These are phyloP conservation scores for Macrophya alboannulata DNA, from an alignment of 2,888 invertebrate genomes.

Conservation along the genomic window DNA sequence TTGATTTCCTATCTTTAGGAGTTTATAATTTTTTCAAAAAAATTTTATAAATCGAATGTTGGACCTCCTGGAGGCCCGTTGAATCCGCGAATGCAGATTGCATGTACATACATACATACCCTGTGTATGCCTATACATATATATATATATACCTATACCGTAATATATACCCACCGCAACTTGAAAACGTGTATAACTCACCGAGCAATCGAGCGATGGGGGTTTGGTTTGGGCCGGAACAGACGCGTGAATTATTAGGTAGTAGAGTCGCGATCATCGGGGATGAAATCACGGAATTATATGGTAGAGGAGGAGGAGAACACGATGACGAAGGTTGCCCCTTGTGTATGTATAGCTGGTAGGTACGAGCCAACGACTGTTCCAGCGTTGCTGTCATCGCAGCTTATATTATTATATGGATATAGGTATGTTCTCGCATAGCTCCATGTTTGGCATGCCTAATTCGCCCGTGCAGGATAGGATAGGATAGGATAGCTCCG, in stretches of 20 bases:
- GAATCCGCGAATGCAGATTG: neutral
- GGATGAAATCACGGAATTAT: constrained; percentile 48
- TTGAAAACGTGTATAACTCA: constrained; percentile 43
- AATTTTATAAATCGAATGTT: neutral
- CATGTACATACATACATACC: neutral
- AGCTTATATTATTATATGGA: constrained; percentile 17
- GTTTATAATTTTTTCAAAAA: too few relatives aligned
- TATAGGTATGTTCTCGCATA: neutral
- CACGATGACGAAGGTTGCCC: constrained; percentile 39
- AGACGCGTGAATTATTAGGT: constrained; percentile 46
- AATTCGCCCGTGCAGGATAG: neutral
- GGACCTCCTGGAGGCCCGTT: neutral
- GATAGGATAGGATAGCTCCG: too few relatives aligned
- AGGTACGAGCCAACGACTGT: constrained; percentile 21
- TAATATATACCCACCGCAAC: constrained; percentile 10
- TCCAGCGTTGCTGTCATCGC: constrained; percentile 26
- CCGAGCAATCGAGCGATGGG: constrained; percentile 29
- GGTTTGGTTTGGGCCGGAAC: constrained; percentile 29
- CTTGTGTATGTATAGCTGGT: neutral
- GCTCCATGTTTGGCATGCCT: constrained; percentile 21
- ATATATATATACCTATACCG: neutral
- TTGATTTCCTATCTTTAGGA: neutral
- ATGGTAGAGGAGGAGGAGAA: neutral
- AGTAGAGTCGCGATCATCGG: constrained; percentile 45
- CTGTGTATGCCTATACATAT: neutral